These are phyloP conservation scores for Cheilosia variabilis DNA, from an alignment of 2,888 invertebrate species.

Conservation along the genomic window DNA sequence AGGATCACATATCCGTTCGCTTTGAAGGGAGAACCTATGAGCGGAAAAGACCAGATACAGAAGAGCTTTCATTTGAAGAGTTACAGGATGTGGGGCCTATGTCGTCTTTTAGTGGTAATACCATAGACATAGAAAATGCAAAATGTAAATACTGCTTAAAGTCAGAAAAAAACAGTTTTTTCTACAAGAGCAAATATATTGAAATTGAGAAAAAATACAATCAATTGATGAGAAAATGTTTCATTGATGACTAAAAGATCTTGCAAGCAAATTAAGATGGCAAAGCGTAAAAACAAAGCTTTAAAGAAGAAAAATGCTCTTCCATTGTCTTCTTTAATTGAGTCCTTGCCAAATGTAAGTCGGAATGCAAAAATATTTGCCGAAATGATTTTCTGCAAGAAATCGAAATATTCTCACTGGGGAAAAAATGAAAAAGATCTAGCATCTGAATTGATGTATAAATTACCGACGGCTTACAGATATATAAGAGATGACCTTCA, in stretches of 20 bases:
- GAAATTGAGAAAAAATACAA: too few species aligned
- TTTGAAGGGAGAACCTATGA: too few species aligned
- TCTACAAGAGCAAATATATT: too few species aligned
- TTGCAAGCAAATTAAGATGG: neutral
- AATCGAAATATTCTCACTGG: neutral
- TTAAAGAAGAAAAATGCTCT: neutral
- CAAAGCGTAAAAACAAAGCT: neutral
- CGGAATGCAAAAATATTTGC: neutral
- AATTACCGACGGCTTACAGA: neutral
- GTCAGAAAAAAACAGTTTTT: too few species aligned
- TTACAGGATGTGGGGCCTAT: neutral
- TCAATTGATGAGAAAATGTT: too few species aligned
- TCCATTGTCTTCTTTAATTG: neutral
- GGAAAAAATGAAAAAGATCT: neutral
- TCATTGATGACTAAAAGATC: neutral
- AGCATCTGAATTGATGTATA: neutral
- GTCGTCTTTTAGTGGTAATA: neutral
- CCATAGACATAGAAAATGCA: neutral
- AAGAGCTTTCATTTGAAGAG: constrained; percentile 2
- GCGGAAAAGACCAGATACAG: neutral
- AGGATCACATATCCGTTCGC: too few species aligned
- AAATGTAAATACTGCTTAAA: neutral
- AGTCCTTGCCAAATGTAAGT: constrained; percentile 4
- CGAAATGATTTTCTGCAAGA: neutral
- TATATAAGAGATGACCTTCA: neutral